These are phyloP conservation scores for Denticeps clupeoides DNA, from an alignment of 2,797 vertebrate species.

Conservation along the genomic window DNA sequence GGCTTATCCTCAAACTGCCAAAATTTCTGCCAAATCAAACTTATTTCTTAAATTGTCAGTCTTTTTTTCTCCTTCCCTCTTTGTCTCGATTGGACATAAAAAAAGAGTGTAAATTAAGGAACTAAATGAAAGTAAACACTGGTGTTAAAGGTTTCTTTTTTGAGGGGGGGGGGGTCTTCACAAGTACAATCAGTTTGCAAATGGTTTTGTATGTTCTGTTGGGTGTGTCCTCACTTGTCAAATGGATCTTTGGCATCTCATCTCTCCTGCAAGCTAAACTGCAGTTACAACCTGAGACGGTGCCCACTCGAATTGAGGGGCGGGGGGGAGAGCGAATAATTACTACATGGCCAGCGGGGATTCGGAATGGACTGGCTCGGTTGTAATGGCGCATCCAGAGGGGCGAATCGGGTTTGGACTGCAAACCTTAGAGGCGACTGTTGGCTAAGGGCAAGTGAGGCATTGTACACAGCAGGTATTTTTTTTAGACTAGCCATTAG, in stretches of 20 bases:
- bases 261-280: conserved; percentile 33
- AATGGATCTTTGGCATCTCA: conserved; percentile 25
- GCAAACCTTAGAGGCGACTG: no score
- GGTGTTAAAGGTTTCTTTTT: conserved; percentile 7
- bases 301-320: conserved; percentile 16
- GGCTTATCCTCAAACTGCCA: conserved; percentile 61
- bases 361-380: conserved; percentile 28
- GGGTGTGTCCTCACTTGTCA: conserved; percentile 22
- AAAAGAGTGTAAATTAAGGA: conserved; percentile 44
- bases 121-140: no score
- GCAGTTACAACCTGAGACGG: conserved; percentile 14
- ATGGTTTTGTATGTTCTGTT: conserved; percentile 20
- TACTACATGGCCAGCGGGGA: conserved; percentile 20
- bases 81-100: conserved; percentile 31
- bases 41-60: conserved; percentile 27
- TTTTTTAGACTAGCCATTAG: conserved; percentile 50
- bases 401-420: conserved; percentile 12
- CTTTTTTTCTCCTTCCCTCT: conserved; percentile 12
- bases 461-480: conserved; percentile 43
- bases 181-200: conserved; percentile 23
- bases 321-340: conserved; percentile 22
- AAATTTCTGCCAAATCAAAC: conserved; percentile 77
- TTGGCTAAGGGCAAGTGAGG: conserved; percentile 16
- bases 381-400: conserved; percentile 26
- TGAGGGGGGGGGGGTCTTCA: conserved; percentile 8